Base-by-base conservation (phyloP, 2,888 invertebrate genomes). In the Ennomos quercinarius region DNA sequence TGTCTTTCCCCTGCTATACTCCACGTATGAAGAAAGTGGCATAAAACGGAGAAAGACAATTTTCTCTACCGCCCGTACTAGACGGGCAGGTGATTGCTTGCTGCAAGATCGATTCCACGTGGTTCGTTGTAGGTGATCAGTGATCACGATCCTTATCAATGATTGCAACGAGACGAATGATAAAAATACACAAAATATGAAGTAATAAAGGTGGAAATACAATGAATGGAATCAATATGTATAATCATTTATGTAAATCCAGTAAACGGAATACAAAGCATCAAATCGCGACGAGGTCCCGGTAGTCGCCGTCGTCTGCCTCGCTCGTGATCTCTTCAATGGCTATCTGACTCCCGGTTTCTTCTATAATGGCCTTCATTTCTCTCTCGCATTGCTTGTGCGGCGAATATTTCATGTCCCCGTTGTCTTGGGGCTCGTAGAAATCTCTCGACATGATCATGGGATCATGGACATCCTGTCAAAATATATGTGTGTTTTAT, bases 301-400 rank as follows among this genome's bases (percentile, higher is more conserved):
- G 43, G 43, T 57, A 64, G 10, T 68, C 63, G 38, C 35, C 46
- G n/a, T 64, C 64, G 17, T 56, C 63, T 58, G 52, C 65, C 69
- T 38, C 76, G 74, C 49, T 67, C 71, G n/a, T 78, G 64, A 77
- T 61, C 46, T 87, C 87, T 42, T 86, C 87, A 17, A 86, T 80
- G 37, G 81, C 85, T 43, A 89, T 61, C 66, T 90, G 85, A 67
- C 89, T 89, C 63, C 67, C 80, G 38, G 88, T 89, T 70, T 91
- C 90, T 62, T 91, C 91, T 1, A 80, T 70, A 13, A 91, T 79
- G 1, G 80, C 69, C 44, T 76, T 70, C 65, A 89, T 78, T 50
- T 72, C 72, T 35, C 35, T 17, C 35, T 57, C 56, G 42, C 55
- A 50, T 34, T 48, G 64, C 12, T 37, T 40, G 10, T 54, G 59